These are phyloP conservation scores for Pipistrellus kuhlii DNA, from an alignment of 2,797 vertebrate species.

Conservation along the genomic window DNA sequence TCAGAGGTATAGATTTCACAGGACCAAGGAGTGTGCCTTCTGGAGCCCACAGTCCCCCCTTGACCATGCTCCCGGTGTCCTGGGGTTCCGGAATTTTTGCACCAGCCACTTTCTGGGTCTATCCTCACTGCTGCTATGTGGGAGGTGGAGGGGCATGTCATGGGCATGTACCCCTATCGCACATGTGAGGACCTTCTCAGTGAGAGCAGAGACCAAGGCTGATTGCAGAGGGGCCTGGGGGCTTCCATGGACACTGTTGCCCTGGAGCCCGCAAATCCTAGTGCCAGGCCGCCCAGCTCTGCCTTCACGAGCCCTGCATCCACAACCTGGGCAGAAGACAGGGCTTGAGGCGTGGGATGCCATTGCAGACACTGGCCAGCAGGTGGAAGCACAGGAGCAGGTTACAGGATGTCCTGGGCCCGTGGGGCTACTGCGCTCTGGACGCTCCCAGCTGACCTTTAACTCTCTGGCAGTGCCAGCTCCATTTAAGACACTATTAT, in stretches of 20 bases:
- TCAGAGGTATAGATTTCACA: background rate
- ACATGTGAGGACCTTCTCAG: background rate
- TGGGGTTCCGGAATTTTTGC: background rate
- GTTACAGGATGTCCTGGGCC: background rate
- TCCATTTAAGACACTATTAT: background rate
- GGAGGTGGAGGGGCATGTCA: background rate
- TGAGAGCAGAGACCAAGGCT: background rate
- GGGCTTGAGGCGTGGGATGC: background rate
- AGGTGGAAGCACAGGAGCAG: constrained; percentile 68
- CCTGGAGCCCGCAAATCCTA: background rate
- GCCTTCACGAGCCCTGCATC: rapidly evolving
- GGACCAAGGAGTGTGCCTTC: background rate
- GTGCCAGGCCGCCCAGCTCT: background rate
- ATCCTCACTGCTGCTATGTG: background rate
- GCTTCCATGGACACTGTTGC: background rate
- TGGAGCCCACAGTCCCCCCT: background rate
- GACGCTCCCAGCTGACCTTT: background rate
- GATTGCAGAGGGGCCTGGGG: background rate
- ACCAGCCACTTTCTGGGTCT: background rate
- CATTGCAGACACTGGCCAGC: background rate
- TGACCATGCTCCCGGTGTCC: background rate
- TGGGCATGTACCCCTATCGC: background rate
- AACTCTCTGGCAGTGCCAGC: background rate
- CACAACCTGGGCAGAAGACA: background rate
- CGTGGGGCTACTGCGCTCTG: rapidly evolving